Base-by-base conservation (phyloP, 2,113 vertebrate species). In the Lamprotornis superbus region DNA sequence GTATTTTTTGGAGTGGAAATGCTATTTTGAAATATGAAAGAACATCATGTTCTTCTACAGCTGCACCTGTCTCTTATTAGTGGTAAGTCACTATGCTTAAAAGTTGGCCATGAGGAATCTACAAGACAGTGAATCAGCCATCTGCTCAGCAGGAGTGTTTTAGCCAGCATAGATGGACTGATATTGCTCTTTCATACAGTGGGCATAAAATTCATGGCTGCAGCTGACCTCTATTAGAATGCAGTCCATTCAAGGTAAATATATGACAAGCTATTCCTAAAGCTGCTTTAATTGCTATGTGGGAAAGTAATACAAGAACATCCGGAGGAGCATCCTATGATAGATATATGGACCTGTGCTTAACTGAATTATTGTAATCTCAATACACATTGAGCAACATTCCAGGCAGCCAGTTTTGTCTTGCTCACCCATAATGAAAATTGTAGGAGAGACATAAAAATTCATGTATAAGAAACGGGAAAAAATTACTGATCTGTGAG, bases 11-110 rank as follows among this genome's bases (percentile, higher is more conserved):
- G 73, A 53, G 65, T 55, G 57, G 53, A 89, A 92, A 81, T 81
- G 88, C 61, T 92, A 68, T 71, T 96, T 87, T 89, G 83, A 93
- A 93, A 92, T 92, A 90, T 0, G 21, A 89, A 90, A 90, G 88
- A 89, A 92, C 93, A 93, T 76, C 56, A 42, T 92, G 86, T 93
- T 94, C 90, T 83, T 90, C 80, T 84, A 61, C 76, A 96, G 83
- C 76, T 49, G 56, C 56, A 63, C 73, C 92, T 93, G 73, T 91
- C 83, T 87, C 88, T 96, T 94, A 84, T 73, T 93, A 96, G 88
- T 55, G 65, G 86, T 57, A 89, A 96, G 80, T 90, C 69, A 44
- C 80, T 93, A 4, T 15, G 92, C 80, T 93, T 76, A 63, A 84
- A 93, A 90, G 73, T 81, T 96, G 95, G 73, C 83, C 92, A 57